Evolutionary conservation across 2,797 vertebrate species (phyloP), one percentile per base, ranked within the genome.

Genomic region (Coranthus polyacanthus): DNA sequence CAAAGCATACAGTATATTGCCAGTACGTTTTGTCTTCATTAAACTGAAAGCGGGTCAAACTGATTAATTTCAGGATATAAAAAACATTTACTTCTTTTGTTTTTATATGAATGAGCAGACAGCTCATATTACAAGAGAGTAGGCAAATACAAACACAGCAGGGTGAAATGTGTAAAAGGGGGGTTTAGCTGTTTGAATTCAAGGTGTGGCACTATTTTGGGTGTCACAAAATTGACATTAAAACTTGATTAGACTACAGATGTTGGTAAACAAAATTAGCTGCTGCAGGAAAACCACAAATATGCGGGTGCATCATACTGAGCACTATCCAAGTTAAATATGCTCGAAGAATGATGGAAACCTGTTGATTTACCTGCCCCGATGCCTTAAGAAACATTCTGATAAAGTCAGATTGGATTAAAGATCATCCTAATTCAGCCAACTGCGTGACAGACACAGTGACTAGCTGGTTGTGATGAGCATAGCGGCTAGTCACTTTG

Each of bases 351-450:
- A 44, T 16, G 41, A 11, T 43, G 22, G 16, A 5, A 36, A 56
- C 45, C 55, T 60, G 54, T 64, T 65, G 26, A 68, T 51, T 38
- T 51, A 6, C 18, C 26, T 42, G 11, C 32, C 6, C 6, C 24
- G 12, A 13, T 38, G 12, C 37, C 12, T 47, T 17, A 47, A 47
- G 11, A 55, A 1, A 37, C 39, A 17, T 18, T 15, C 9, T 15
- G 20, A 22, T 37, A 8, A 3, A 2, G 16, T 17, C 16, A 42
- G 18, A 18, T 7, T 6, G 32, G 8, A 46, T 29, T 4, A 3
- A 6, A 29, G 26, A 29, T 29, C 26, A 29, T 29, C 3, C 26
- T 29, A 29, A 29, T 29, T 29, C 6, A 29, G 26, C 5, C 26
- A 29, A 29, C 26, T 6, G 26, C 26, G 9, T 29, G 26, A 29